phyloP scores from a whole-genome alignment of 2,888 invertebrate species.

The Melieria omissa region DNA sequence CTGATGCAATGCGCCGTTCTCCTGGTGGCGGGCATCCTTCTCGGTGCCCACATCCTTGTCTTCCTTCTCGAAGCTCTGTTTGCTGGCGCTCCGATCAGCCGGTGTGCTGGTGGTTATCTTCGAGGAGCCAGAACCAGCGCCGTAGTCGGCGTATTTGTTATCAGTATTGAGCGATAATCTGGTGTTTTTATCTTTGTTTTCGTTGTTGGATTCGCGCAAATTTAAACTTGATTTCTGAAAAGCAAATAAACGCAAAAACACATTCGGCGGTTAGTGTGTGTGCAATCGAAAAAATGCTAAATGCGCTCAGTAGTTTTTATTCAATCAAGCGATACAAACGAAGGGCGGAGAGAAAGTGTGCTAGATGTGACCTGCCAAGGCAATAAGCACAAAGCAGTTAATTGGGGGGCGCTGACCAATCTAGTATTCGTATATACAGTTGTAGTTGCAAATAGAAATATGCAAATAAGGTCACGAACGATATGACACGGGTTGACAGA shows the following conservation, averaged over 20 bases:
- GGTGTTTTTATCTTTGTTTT: constrained; percentile 54
- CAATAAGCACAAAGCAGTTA: no score
- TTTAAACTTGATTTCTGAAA: constrained; percentile 62
- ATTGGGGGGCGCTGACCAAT: no score
- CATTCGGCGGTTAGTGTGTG: no score
- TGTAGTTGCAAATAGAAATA: no score
- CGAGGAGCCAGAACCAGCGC: constrained; percentile 39
- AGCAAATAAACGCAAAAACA: not conserved
- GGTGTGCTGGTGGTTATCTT: constrained; percentile 24
- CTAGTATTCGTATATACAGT: no score
- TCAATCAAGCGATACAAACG: no score
- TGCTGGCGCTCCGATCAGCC: constrained; percentile 41
- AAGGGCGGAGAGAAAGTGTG: no score
- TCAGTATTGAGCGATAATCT: constrained; percentile 60
- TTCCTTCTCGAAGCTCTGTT: constrained; percentile 55
- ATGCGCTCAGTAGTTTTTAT: no score
- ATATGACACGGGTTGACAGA: no score
- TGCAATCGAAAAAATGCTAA: no score
- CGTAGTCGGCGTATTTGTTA: constrained; percentile 53
- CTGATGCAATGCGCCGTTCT: constrained; percentile 68
- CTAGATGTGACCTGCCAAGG: no score
- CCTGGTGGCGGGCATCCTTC: constrained; percentile 59
- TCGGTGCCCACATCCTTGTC: constrained; percentile 64
- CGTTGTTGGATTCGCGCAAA: constrained; percentile 54
- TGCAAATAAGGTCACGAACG: no score